Conservation (phyloP, 2,797 vertebrate genomes). For the Lagodon rhomboides region DNA sequence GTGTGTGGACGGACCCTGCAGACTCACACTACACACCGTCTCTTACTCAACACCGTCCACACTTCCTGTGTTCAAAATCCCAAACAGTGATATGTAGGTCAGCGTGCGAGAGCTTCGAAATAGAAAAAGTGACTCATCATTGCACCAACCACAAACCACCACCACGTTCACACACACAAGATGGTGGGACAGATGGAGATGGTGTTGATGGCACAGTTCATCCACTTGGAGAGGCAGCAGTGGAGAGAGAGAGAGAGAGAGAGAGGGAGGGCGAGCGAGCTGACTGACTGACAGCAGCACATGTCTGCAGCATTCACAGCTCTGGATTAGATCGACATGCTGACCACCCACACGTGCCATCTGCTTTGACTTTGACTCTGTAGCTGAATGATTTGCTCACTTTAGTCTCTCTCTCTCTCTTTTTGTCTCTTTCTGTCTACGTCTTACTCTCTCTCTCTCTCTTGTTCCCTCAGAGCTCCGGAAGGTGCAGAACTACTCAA, state of each 20-base stretch:
- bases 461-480: conserved; percentile 77
- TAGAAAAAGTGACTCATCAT: conserved; percentile 67
- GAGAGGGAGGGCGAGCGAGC: not conserved
- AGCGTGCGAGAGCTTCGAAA: conserved; percentile 51
- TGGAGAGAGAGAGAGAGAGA: not conserved
- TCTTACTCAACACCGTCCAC: not conserved
- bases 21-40: not conserved
- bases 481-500: conserved; percentile 87
- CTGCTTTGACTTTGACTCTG: conserved; percentile 56
- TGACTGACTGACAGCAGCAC: conserved; percentile 74
- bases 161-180: conserved; percentile 48
- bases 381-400: conserved; percentile 26
- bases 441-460: conserved; percentile 10
- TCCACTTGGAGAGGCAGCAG: conserved; percentile 37
- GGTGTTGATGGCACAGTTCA: conserved; percentile 51
- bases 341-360: conserved; percentile 53
- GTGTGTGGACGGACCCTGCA: not conserved
- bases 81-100: conserved; percentile 52
- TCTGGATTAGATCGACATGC: conserved; percentile 44
- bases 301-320: conserved; percentile 55
- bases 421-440: not conserved
- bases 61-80: conserved; percentile 28
- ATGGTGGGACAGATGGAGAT: conserved; percentile 63
- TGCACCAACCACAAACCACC: not conserved
- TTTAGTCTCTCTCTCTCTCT: not conserved